These are phyloP conservation scores for Dicerorhinus sumatrensis DNA, from an alignment of 2,113 vertebrate genomes.

Conservation along the genomic window DNA sequence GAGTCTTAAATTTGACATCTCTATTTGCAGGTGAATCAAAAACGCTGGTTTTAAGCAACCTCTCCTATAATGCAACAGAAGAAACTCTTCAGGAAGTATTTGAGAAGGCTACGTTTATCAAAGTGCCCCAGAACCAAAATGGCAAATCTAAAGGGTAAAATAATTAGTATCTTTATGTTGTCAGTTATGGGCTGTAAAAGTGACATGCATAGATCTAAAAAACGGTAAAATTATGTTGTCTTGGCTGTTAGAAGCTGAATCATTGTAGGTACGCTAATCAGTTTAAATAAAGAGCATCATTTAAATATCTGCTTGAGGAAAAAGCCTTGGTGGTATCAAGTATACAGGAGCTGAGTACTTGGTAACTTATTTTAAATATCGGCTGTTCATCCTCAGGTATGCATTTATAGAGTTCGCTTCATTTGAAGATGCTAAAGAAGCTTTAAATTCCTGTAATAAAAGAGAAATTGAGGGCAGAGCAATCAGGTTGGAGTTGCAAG, in stretches of 20 bases:
- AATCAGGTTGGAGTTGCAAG: constrained; percentile 93
- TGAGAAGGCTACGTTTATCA: constrained; percentile 94
- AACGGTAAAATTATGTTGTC: not conserved
- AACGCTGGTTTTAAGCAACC: constrained; percentile 95
- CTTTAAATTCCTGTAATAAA: constrained; percentile 94
- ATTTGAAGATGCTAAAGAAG: constrained; percentile 94
- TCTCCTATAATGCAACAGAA: constrained; percentile 94
- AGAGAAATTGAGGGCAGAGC: constrained; percentile 95
- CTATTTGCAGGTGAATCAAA: constrained; percentile 86
- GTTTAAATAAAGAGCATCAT: not conserved
- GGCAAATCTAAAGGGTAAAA: constrained; percentile 95
- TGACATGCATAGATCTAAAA: too few relatives aligned
- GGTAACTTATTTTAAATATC: not conserved
- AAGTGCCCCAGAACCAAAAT: constrained; percentile 93
- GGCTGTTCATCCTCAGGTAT: constrained; percentile 84
- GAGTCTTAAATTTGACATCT: not conserved
- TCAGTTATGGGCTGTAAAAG: not conserved
- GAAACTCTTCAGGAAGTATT: constrained; percentile 93
- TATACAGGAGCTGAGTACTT: not conserved
- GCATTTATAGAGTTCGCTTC: constrained; percentile 95
- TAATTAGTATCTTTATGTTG: not conserved
- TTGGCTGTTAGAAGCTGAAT: not conserved
- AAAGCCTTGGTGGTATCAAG: not conserved
- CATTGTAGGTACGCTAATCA: not conserved
- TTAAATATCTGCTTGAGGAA: not conserved